phyloP scores from a whole-genome alignment of 1,140 invertebrate species.

The Drosophila albomicans region DNA sequence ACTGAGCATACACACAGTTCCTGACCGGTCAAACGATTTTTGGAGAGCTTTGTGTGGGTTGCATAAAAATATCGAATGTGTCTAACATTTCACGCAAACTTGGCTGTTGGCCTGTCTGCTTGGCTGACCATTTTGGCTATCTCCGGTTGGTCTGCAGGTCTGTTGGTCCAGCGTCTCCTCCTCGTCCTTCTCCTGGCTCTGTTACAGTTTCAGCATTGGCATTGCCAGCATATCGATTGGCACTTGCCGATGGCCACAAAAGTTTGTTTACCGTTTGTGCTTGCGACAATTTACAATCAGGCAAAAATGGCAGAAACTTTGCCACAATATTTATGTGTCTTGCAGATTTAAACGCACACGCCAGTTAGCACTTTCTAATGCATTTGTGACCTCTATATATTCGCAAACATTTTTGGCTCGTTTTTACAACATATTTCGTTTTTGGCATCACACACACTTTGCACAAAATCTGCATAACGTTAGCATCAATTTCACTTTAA shows the following conservation, averaged over 20 bases:
- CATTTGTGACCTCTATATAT: constrained; percentile 60
- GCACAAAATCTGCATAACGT: constrained; percentile 54
- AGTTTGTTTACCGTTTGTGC: constrained; percentile 65
- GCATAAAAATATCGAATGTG: constrained; percentile 37
- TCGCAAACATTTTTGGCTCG: constrained; percentile 49
- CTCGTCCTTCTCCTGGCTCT: background rate
- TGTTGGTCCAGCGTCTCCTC: background rate
- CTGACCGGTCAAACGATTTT: background rate
- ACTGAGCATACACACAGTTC: constrained; percentile 3
- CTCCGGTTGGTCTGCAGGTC: constrained; percentile 17
- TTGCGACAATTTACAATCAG: constrained; percentile 48
- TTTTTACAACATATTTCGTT: constrained; percentile 10
- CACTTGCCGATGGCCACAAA: constrained; percentile 64
- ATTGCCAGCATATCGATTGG: constrained; percentile 59
- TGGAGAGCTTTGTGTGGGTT: constrained; percentile 5
- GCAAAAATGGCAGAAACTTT: constrained; percentile 45
- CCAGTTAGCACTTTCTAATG: constrained; percentile 62
- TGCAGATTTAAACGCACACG: constrained; percentile 23
- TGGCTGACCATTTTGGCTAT: constrained; percentile 35
- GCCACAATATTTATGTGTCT: constrained; percentile 54
- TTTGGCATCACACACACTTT: constrained; percentile 23
- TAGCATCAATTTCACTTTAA: constrained; percentile 40
- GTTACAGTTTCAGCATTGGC: constrained; percentile 1
- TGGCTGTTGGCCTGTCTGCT: constrained; percentile 38
- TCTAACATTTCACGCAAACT: constrained; percentile 36